phyloP scores from a whole-genome alignment of 2,888 invertebrate genomes.

The Lottia gigantea region DNA sequence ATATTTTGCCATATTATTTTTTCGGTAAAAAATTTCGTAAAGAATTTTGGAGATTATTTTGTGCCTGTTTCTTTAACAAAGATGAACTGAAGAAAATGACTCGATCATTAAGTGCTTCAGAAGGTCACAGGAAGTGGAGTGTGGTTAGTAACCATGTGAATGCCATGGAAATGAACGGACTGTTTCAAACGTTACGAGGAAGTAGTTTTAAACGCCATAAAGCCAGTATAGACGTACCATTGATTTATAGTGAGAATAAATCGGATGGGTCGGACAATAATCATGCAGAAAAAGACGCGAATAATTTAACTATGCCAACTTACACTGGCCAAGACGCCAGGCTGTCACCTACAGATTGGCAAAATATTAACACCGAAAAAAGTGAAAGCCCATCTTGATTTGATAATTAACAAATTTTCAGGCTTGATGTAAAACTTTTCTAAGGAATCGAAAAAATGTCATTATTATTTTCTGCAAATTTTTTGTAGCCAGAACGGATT shows the following conservation, averaged over 20 bases:
- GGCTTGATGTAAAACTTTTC: too few species aligned
- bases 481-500: too few species aligned
- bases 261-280: background rate
- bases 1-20: slow-evolving; percentile 68
- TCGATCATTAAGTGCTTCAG: slow-evolving; percentile 50
- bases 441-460: too few species aligned
- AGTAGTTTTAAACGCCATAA: background rate
- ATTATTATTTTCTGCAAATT: too few species aligned
- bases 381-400: too few species aligned
- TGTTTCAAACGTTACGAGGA: slow-evolving; percentile 1
- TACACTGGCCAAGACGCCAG: background rate
- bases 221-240: background rate
- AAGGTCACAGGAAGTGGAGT: slow-evolving; percentile 39
- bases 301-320: background rate
- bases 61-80: slow-evolving; percentile 52
- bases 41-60: slow-evolving; percentile 64
- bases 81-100: slow-evolving; percentile 46
- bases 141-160: slow-evolving; percentile 26
- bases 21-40: slow-evolving; percentile 65
- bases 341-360: background rate
- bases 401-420: too few species aligned
- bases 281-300: background rate
- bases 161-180: slow-evolving; percentile 31
- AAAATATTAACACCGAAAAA: background rate
- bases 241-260: background rate